Conservation (phyloP, 2,888 invertebrate genomes). For the Norana najaformis region DNA sequence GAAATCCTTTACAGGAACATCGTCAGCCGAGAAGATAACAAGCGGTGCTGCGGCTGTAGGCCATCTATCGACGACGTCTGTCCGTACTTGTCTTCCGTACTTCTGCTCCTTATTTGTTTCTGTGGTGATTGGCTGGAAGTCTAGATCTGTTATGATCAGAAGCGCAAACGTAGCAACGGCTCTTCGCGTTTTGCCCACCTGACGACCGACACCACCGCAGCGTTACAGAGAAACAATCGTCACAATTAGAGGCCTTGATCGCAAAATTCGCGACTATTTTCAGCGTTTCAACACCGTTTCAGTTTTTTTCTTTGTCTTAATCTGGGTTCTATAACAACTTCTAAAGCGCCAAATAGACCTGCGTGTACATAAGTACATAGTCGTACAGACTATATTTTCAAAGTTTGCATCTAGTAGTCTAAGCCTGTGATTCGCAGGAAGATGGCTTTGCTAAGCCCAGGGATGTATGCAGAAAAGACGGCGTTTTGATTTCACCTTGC, state of each 20-base stretch:
- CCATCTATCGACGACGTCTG: not conserved
- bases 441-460: no score
- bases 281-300: not conserved
- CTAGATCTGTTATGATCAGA: not conserved
- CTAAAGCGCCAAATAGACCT: not conserved
- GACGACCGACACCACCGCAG: not conserved
- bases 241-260: not conserved
- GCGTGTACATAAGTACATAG: no score
- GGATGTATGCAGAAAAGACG: no score
- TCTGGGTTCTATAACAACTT: not conserved
- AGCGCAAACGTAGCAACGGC: no score
- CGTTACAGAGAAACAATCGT: not conserved
- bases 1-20: conserved; percentile 19
- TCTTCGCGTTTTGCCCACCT: not conserved
- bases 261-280: not conserved
- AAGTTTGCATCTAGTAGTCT: no score
- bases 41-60: not conserved
- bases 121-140: not conserved
- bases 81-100: not conserved
- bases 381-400: no score
- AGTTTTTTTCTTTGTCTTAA: not conserved
- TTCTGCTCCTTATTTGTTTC: not conserved
- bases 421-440: no score
- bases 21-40: conserved; percentile 21
- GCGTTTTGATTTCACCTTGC: no score